A percentile compares a stretch with the other conserved stretches of the same genome.
Evolutionary conservation across 2,888 invertebrate species (phyloP).

Genomic region (Dryadula phaetusa): DNA sequence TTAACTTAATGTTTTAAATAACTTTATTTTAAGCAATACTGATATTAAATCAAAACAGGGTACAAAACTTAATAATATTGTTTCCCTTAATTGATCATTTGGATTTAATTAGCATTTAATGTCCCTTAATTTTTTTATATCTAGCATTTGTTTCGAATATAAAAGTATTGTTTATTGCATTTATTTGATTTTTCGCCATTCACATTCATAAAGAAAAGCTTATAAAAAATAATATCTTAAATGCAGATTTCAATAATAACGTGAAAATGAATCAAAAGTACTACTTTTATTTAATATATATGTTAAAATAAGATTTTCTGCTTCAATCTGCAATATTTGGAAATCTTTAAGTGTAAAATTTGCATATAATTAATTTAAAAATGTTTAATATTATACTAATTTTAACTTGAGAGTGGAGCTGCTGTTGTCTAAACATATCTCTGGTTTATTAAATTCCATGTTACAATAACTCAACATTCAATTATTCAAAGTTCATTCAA

Average conservation of each 20-base stretch:
- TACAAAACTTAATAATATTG: neutral
- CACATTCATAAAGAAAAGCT: neutral
- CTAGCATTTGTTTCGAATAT: neutral
- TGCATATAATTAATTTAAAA: neutral
- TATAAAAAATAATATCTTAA: neutral
- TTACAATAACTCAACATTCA: neutral
- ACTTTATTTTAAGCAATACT: neutral
- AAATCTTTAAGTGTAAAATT: neutral
- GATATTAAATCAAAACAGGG: conserved; percentile 5
- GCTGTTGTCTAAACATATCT: neutral
- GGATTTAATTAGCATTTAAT: neutral
- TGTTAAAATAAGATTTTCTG: no score
- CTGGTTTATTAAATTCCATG: neutral
- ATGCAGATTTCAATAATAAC: neutral
- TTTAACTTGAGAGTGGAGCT: neutral
- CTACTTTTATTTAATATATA: no score
- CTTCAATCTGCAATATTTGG: no score
- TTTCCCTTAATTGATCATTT: neutral
- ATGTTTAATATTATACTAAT: neutral
- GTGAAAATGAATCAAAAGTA: no score
- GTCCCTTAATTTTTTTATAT: neutral
- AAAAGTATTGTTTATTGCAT: neutral
- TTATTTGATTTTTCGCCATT: neutral
- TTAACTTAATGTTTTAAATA: neutral
- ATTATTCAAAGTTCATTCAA: no score